phyloP scores from a whole-genome alignment of 1,140 invertebrate species.

The Drosophila nigrodunni region DNA sequence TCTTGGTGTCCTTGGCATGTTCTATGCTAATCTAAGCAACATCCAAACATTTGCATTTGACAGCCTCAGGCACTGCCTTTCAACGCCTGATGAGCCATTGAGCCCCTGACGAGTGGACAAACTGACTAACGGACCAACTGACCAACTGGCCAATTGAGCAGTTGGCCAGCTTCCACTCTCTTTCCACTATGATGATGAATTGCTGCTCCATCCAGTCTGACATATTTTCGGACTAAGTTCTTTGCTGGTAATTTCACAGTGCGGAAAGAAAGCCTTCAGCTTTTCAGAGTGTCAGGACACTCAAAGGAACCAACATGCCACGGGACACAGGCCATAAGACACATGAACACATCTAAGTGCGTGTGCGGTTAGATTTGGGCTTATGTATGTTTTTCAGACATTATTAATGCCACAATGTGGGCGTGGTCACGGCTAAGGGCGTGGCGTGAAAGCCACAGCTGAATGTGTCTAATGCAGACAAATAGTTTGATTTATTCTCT shows the following conservation, averaged over 20 bases:
- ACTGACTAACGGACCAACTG: background rate
- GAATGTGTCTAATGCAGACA: constrained; percentile 43
- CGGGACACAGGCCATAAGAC: background rate
- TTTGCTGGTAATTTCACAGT: constrained; percentile 33
- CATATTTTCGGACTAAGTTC: constrained; percentile 53
- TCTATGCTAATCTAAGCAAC: constrained; percentile 70
- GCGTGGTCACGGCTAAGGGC: constrained; percentile 26
- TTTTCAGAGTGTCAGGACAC: background rate
- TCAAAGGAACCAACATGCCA: constrained; percentile 52
- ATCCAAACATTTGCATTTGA: constrained; percentile 67
- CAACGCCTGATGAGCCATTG: constrained; percentile 56
- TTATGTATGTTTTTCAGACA: constrained; percentile 23
- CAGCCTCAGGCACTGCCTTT: constrained; percentile 52
- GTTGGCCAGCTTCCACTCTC: background rate
- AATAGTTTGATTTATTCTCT: constrained; percentile 68
- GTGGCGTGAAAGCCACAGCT: constrained; percentile 13
- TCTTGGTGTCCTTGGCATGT: constrained; percentile 59
- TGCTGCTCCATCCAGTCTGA: constrained; percentile 52
- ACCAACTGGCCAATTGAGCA: constrained; percentile 28
- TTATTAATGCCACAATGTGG: constrained; percentile 54
- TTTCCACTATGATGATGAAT: constrained; percentile 53
- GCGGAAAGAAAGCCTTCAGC: constrained; percentile 44
- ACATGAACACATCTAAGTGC: constrained; percentile 30
- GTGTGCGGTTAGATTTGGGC: constrained; percentile 7
- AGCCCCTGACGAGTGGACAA: constrained; percentile 11